Percentiles rank a stretch among this genome's conserved stretches.
Evolutionary conservation across 2,797 vertebrate species (phyloP).

Genomic region (Alectoris magna): DNA sequence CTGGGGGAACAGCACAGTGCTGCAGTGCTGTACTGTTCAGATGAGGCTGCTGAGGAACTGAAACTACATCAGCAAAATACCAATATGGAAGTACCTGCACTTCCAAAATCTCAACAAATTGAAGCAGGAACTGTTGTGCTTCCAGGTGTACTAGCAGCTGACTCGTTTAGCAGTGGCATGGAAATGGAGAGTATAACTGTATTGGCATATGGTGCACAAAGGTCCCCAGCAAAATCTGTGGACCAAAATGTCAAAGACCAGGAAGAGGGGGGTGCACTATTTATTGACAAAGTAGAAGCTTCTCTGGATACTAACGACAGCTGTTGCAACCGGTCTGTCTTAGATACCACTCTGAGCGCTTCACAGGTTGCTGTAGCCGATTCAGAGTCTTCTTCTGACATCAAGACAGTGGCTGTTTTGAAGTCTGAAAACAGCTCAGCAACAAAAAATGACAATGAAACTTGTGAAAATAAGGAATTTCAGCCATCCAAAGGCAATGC

Average conservation of each 20-base stretch:
- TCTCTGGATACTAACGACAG: background rate
- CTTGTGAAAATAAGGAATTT: background rate
- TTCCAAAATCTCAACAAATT: background rate
- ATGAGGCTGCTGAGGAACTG: background rate
- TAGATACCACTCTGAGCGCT: background rate
- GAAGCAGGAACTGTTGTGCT: background rate
- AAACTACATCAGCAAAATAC: background rate
- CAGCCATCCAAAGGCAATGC: background rate
- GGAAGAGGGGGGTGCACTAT: background rate
- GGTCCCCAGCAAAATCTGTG: background rate
- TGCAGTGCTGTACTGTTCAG: background rate
- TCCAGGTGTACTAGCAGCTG: background rate
- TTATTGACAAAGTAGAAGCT: background rate
- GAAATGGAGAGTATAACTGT: background rate
- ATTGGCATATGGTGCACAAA: background rate
- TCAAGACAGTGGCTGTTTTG: background rate
- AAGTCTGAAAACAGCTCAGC: background rate
- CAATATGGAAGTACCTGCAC: background rate
- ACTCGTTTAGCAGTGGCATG: background rate
- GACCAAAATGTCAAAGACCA: slow-evolving; percentile 8
- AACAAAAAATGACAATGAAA: background rate
- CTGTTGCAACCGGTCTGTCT: background rate
- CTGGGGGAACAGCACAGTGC: background rate
- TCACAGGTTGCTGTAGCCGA: slow-evolving; percentile 28
- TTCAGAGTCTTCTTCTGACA: slow-evolving; percentile 54